phyloP scores from a whole-genome alignment of 2,888 invertebrate species.

The Acanthopleura granulata region DNA sequence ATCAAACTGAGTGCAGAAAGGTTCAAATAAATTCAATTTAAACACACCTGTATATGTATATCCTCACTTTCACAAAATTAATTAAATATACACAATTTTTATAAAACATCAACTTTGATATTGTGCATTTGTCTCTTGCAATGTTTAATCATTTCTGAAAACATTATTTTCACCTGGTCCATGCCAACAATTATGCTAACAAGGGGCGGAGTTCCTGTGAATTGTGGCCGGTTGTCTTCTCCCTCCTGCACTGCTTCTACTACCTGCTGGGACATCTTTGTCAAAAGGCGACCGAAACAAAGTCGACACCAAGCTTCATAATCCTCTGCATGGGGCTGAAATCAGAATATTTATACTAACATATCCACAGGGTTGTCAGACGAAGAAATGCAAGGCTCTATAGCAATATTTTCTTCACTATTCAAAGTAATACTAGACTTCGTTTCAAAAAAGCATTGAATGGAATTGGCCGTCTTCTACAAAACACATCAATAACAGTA shows the following conservation, averaged over 20 bases:
- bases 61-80: neutral
- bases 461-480: too few species aligned
- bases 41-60: neutral
- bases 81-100: neutral
- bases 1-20: neutral
- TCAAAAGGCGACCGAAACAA: conserved; percentile 67
- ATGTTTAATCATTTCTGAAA: too few species aligned
- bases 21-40: too few species aligned
- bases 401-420: too few species aligned
- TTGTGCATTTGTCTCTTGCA: too few species aligned
- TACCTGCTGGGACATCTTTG: conserved; percentile 24
- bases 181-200: conserved; percentile 70
- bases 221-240: conserved; percentile 17
- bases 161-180: conserved; percentile 66
- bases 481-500: too few species aligned
- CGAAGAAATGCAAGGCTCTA: too few species aligned
- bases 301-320: conserved; percentile 71
- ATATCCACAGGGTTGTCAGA: neutral
- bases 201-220: conserved; percentile 63
- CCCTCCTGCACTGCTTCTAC: conserved; percentile 27
- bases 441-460: too few species aligned
- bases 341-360: conserved; percentile 24
- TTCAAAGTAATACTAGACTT: too few species aligned
- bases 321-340: conserved; percentile 70
- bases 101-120: too few species aligned